Evolutionary conservation across 2,888 invertebrate genomes (phyloP).

Genomic region (Xiphydria camelus): DNA sequence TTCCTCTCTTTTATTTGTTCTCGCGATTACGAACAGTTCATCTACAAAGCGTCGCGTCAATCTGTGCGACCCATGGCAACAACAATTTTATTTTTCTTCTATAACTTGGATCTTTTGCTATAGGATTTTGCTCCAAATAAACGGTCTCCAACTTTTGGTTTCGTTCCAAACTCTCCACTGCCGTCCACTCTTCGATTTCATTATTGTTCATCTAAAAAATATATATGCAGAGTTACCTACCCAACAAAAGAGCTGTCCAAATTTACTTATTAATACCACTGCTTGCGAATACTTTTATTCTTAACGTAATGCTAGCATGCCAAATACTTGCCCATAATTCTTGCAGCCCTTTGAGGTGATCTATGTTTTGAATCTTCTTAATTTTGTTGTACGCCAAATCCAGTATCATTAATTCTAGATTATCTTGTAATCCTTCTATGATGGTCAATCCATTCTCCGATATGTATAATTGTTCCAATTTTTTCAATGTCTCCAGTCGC

Average conservation of each 20-base stretch:
- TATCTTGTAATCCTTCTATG: constrained; percentile 77
- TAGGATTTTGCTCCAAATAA: constrained; percentile 92
- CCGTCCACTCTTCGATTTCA: constrained; percentile 81
- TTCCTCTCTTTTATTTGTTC: too few species aligned
- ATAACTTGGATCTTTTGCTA: constrained; percentile 83
- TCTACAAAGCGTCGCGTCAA: constrained; percentile 93
- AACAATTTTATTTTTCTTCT: constrained; percentile 87
- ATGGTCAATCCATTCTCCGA: constrained; percentile 88
- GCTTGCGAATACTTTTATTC: neutral
- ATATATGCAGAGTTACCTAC: too few species aligned
- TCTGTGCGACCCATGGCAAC: constrained; percentile 84
- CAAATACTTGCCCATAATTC: constrained; percentile 86
- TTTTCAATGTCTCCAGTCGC: constrained; percentile 73
- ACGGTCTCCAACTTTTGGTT: constrained; percentile 78
- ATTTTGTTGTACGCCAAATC: constrained; percentile 91
- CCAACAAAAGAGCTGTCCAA: constrained; percentile 3
- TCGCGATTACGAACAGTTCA: too few species aligned
- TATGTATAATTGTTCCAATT: constrained; percentile 85
- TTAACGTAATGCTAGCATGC: neutral
- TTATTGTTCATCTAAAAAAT: constrained; percentile 87
- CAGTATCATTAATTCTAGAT: constrained; percentile 76
- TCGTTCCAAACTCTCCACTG: constrained; percentile 72
- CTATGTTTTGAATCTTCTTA: constrained; percentile 75
- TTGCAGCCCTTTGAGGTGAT: constrained; percentile 75
- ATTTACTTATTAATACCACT: too few species aligned